phyloP scores from a whole-genome alignment of 2,113 vertebrate genomes.

The Neogobius melanostomus region DNA sequence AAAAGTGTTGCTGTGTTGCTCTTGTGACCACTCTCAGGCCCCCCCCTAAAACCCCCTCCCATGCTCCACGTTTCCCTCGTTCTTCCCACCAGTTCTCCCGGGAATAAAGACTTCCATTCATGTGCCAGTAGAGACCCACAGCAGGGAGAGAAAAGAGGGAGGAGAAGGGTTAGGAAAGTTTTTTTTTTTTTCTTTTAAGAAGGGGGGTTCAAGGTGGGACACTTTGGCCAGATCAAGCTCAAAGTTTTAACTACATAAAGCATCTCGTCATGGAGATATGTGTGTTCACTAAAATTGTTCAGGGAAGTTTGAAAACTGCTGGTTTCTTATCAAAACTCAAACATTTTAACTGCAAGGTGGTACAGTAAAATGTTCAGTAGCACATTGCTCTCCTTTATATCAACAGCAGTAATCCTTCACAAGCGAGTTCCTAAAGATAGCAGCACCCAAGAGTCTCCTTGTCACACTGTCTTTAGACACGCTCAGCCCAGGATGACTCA shows the following conservation, averaged over 20 bases:
- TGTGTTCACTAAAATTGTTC: constrained; percentile 52
- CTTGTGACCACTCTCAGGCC: constrained; percentile 71
- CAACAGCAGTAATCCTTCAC: constrained; percentile 56
- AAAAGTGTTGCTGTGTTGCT: constrained; percentile 73
- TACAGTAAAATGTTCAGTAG: constrained; percentile 17
- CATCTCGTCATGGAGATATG: constrained; percentile 49
- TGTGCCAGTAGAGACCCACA: constrained; percentile 72
- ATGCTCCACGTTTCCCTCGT: constrained; percentile 64
- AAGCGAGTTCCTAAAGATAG: constrained; percentile 66
- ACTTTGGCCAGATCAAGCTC: constrained; percentile 62
- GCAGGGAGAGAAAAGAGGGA: constrained; percentile 69
- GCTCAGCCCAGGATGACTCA: constrained; percentile 66
- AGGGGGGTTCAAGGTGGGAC: constrained; percentile 71
- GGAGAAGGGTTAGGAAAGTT: constrained; percentile 46
- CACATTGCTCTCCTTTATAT: constrained; percentile 33
- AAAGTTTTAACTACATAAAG: constrained; percentile 34
- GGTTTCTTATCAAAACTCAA: constrained; percentile 42
- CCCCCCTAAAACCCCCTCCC: constrained; percentile 17
- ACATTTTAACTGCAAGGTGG: constrained; percentile 20
- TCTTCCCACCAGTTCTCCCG: constrained; percentile 77
- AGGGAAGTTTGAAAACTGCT: constrained; percentile 56
- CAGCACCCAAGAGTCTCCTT: constrained; percentile 59
- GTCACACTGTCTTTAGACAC: constrained; percentile 60
- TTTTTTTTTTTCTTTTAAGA: constrained; percentile 14
- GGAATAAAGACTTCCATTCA: constrained; percentile 84